Percentiles rank a stretch among this genome's conserved stretches.
Conservation (phyloP, 2,888 invertebrate species). For the Andrena bicolor region DNA sequence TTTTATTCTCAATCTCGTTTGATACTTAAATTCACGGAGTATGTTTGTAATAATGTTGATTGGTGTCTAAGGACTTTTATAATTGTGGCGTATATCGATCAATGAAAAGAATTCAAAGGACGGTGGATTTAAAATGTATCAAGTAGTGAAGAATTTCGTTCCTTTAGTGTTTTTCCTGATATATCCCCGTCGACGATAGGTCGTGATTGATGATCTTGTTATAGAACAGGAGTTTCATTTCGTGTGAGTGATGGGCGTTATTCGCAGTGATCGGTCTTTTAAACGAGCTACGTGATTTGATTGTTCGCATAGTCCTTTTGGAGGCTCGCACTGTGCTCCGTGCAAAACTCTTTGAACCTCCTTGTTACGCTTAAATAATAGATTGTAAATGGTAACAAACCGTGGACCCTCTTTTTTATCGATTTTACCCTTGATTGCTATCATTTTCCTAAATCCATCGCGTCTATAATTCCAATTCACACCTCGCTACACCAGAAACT, state of each 20-base stretch:
- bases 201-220: slow-evolving; percentile 40
- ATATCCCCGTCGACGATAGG: slow-evolving; percentile 19
- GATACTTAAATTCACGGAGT: too few species aligned
- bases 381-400: neutral
- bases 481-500: too few species aligned
- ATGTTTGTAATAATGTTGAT: too few species aligned
- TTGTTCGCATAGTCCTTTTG: slow-evolving; percentile 2
- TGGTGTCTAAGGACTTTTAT: too few species aligned
- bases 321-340: slow-evolving; percentile 4
- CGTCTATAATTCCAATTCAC: too few species aligned
- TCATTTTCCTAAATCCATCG: too few species aligned
- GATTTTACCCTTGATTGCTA: too few species aligned
- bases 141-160: neutral
- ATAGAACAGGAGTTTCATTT: slow-evolving; percentile 39
- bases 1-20: too few species aligned
- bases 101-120: neutral
- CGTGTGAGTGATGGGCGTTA: slow-evolving; percentile 33
- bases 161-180: neutral
- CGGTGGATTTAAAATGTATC: neutral
- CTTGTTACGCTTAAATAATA: slow-evolving; percentile 1
- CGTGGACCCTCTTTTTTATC: too few species aligned
- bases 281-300: slow-evolving; percentile 26
- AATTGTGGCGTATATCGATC: neutral
- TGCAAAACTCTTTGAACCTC: neutral
- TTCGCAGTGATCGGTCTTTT: slow-evolving; percentile 19